These are phyloP conservation scores for Zaprionus gabonicus DNA, from an alignment of 1,140 invertebrate species.

Conservation along the genomic window DNA sequence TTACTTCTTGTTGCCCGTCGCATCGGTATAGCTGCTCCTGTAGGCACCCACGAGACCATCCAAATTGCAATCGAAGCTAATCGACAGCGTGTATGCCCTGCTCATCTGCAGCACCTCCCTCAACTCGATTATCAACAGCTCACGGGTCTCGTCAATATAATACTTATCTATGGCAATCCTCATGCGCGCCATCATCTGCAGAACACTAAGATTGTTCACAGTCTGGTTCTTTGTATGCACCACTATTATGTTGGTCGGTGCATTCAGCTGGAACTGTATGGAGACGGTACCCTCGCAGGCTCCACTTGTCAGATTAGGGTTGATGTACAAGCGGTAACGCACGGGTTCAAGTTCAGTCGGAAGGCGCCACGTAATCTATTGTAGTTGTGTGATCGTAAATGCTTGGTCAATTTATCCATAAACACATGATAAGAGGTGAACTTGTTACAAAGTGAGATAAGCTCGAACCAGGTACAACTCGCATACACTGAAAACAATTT, in stretches of 20 bases:
- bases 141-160: conserved; percentile 42
- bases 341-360: conserved; percentile 88
- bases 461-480: background rate
- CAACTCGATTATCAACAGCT: conserved; percentile 70
- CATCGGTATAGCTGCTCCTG: conserved; percentile 59
- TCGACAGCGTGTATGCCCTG: conserved; percentile 72
- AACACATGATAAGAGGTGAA: conserved; percentile 18
- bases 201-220: conserved; percentile 69
- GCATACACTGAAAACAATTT: background rate
- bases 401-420: conserved; percentile 53
- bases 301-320: conserved; percentile 88
- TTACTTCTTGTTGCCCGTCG: conserved; percentile 49
- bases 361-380: conserved; percentile 87
- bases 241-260: conserved; percentile 86
- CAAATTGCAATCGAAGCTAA: conserved; percentile 59
- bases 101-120: conserved; percentile 50
- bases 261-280: conserved; percentile 87
- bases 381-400: conserved; percentile 48
- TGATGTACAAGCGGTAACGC: conserved; percentile 90
- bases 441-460: background rate
- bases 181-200: conserved; percentile 79
- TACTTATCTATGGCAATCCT: conserved; percentile 63
- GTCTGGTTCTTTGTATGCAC: conserved; percentile 88
- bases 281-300: conserved; percentile 88
- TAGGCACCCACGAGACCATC: conserved; percentile 60